Conservation (phyloP, 2,888 invertebrate genomes). For the Papilio elwesi region DNA sequence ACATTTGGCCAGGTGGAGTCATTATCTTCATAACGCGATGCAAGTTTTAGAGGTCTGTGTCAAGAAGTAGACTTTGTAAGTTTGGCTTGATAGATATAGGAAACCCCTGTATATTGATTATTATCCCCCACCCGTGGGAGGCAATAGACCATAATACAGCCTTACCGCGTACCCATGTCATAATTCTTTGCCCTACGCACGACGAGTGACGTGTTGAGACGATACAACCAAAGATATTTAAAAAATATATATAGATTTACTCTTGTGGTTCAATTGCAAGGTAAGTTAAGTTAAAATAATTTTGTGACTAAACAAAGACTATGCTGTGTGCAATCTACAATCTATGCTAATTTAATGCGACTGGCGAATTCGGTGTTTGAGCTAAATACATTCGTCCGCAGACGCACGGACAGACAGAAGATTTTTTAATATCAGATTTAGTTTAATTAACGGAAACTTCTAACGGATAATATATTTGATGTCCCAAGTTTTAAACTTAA, state of each 20-base stretch:
- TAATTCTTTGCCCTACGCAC: too few species aligned
- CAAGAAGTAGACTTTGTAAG: too few species aligned
- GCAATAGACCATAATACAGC: too few species aligned
- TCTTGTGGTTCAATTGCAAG: neutral
- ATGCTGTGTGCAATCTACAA: neutral
- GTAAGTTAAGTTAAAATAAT: neutral
- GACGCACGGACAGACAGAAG: slow-evolving; percentile 11
- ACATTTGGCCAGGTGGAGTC: too few species aligned
- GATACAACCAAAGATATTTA: too few species aligned
- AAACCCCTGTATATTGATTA: too few species aligned
- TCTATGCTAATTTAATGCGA: slow-evolving; percentile 18
- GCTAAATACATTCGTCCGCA: slow-evolving; percentile 11
- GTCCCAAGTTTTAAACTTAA: neutral
- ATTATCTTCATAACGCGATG: too few species aligned
- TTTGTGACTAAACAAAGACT: slow-evolving; percentile 5
- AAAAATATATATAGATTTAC: neutral
- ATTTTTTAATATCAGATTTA: slow-evolving; percentile 9
- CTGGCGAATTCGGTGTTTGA: slow-evolving; percentile 10
- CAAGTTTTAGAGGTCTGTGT: too few species aligned
- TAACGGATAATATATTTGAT: neutral
- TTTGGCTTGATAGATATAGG: too few species aligned
- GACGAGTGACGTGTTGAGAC: too few species aligned
- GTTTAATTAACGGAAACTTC: slow-evolving; percentile 11
- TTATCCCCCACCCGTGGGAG: too few species aligned
- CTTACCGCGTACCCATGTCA: too few species aligned